phyloP scores from a whole-genome alignment of 2,797 vertebrate species.

The Lates japonicus region DNA sequence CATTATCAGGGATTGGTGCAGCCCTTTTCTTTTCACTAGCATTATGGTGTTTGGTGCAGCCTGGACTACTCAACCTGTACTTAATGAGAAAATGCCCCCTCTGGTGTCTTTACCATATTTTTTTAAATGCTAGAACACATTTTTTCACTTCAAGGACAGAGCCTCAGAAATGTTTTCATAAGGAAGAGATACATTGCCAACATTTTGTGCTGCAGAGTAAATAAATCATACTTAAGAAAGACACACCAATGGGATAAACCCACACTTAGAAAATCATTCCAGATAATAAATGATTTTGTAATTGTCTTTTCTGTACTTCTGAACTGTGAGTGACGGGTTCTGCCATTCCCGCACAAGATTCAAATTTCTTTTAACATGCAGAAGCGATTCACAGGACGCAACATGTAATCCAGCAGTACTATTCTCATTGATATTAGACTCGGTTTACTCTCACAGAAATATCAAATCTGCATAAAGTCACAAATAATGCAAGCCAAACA shows the following conservation, averaged over 20 bases:
- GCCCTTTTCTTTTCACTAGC: conserved; percentile 9
- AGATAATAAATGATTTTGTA: conserved; percentile 25
- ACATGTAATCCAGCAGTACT: background rate
- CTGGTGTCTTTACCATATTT: conserved; percentile 15
- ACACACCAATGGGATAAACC: conserved; percentile 16
- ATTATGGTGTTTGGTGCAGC: conserved; percentile 7
- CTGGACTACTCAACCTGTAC: background rate
- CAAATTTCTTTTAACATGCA: background rate
- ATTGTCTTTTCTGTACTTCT: background rate
- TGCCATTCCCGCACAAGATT: background rate
- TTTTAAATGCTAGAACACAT: conserved; percentile 27
- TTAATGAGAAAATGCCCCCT: background rate
- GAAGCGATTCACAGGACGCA: background rate
- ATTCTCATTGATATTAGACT: background rate
- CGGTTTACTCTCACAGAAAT: background rate
- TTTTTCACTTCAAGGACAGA: conserved; percentile 20
- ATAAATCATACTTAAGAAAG: conserved; percentile 38
- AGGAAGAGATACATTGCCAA: conserved; percentile 28
- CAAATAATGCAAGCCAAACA: background rate
- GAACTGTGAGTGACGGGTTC: background rate
- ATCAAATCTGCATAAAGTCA: background rate
- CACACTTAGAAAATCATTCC: conserved; percentile 35
- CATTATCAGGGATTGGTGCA: conserved; percentile 13
- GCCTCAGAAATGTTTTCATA: conserved; percentile 23
- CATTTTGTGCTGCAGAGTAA: conserved; percentile 24